Evolutionary conservation across 2,888 invertebrate species (phyloP), one percentile per base, ranked within the genome.

Genomic region (Dryocosmus kuriphilus): DNA sequence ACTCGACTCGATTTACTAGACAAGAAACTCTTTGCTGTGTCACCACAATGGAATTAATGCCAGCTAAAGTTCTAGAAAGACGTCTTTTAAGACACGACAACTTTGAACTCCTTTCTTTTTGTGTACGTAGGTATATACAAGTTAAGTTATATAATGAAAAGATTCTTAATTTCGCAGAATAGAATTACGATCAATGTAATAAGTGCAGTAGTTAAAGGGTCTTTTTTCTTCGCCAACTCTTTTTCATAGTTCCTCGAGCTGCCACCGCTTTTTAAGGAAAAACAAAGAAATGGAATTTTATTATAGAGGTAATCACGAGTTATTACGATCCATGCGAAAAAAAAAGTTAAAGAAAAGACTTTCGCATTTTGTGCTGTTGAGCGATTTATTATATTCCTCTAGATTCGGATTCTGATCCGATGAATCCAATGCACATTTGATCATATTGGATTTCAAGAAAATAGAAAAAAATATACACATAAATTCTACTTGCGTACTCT

Each of bases 131-230:
- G 51, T 51, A 32, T n/a, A n/a, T n/a, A n/a, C n/a, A n/a, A n/a
- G n/a, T n/a, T n/a, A n/a, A 71, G 30, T 71, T 71, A 51, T 71
- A 51, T 71, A 71, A 71, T 51, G 71, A 71, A 71, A 30, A 71
- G n/a, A 71, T 51, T 71, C 46, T 71, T 71, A 51, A 71, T 71
- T 67, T 71, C 30, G 19, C 11, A 30, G 51, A 71, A 71, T n/a
- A 51, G 51, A 71, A 71, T 71, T 71, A 30, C 30, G 19, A 51
- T 46, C 46, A 46, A 67, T 67, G 27, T 71, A 32, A 71, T 71
- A 71, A 71, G 51, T 51, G 14, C n/a, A 30, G 30, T 30, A 51
- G 51, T 51, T 71, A 30, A 24, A 27, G 24, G 4, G 27, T 24
- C 30, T 51, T 30, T 71, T 32, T 51, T 51, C 71, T 51, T 71